Percentiles rank a stretch among this genome's conserved stretches.
These are phyloP conservation scores for Trissolcus japonicus DNA, from an alignment of 2,888 invertebrate species.

Conservation along the genomic window DNA sequence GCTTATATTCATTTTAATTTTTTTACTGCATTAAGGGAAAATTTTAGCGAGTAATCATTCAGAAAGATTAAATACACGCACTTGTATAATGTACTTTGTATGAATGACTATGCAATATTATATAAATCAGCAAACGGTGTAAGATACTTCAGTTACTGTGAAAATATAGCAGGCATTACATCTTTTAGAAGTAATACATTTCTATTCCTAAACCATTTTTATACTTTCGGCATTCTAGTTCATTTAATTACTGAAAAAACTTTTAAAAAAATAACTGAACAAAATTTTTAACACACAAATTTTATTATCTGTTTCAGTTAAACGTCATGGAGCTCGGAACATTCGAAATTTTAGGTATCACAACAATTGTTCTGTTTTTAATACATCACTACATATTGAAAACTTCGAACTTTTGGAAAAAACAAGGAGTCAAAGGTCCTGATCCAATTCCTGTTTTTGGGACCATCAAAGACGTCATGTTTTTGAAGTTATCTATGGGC, in stretches of 20 bases:
- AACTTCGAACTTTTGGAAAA: conserved; percentile 75
- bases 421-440: conserved; percentile 70
- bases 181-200: background rate
- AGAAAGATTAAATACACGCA: background rate
- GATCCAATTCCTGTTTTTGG: conserved; percentile 75
- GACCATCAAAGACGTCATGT: conserved; percentile 71
- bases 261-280: background rate
- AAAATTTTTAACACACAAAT: no score
- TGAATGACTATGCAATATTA: conserved; percentile 7
- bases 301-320: conserved; percentile 12
- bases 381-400: conserved; percentile 70
- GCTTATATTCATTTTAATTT: no score
- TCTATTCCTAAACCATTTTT: background rate
- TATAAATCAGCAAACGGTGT: conserved; percentile 10
- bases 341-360: conserved; percentile 53
- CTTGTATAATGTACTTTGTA: background rate
- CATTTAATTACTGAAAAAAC: no score
- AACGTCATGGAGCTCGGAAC: conserved; percentile 47
- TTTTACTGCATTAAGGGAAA: background rate
- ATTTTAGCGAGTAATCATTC: background rate
- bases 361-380: conserved; percentile 33
- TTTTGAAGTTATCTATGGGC: conserved; percentile 67
- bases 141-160: background rate
- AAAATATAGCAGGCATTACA: background rate
- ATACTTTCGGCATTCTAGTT: no score